Evolutionary conservation across 2,888 invertebrate genomes (phyloP).

Genomic region (Morpho achilles): DNA sequence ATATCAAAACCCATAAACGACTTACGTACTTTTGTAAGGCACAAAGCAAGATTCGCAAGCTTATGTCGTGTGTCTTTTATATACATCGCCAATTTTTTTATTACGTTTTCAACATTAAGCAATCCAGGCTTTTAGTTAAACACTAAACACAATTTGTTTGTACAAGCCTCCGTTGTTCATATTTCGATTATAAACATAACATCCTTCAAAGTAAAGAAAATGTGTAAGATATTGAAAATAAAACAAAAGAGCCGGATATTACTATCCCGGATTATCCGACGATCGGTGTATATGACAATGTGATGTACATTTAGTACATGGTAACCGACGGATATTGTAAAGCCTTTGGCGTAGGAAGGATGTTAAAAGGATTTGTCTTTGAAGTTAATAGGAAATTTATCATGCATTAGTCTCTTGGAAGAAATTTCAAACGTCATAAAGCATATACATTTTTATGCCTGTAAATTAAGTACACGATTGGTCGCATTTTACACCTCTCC

Average conservation of each 20-base stretch:
- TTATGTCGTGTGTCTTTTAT: no score
- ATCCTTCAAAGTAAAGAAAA: conserved; percentile 1
- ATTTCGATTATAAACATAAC: not conserved
- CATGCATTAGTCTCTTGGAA: conserved; percentile 9
- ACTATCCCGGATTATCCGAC: conserved; percentile 53
- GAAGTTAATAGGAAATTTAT: conserved; percentile 29
- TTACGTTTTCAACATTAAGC: no score
- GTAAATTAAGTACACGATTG: no score
- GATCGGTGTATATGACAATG: conserved; percentile 41
- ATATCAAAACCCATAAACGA: no score
- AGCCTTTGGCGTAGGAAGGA: conserved; percentile 48
- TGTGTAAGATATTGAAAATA: conserved; percentile 20
- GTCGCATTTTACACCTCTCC: no score
- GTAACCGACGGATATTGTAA: conserved; percentile 40
- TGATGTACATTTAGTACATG: conserved; percentile 33
- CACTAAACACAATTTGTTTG: no score
- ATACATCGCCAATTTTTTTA: no score
- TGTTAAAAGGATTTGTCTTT: conserved; percentile 42
- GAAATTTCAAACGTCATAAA: conserved; percentile 10
- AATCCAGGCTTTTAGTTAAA: no score
- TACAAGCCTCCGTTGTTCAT: no score
- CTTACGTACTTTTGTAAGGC: no score
- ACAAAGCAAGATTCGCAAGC: no score
- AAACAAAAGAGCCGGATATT: conserved; percentile 53
- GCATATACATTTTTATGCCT: no score